Evolutionary conservation across 2,113 vertebrate genomes (phyloP).

Genomic region (Phaethornis superciliosus): DNA sequence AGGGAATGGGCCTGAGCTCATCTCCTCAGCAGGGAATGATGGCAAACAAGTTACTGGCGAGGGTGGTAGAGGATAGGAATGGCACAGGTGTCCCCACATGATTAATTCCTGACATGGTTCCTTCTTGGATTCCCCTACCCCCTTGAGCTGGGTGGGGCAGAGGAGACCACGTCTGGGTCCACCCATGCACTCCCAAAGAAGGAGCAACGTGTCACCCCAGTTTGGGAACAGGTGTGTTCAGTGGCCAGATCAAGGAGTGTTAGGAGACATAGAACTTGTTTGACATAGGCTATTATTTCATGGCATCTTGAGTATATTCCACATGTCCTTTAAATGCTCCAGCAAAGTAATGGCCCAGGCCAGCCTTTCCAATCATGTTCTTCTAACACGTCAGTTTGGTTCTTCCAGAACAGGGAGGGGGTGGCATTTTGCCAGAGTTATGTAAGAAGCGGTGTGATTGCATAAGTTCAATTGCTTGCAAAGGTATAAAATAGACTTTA

Average conservation of each 20-base stretch:
- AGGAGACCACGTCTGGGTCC: slow-evolving; percentile 7
- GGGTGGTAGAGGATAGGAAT: neutral
- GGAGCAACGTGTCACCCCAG: slow-evolving; percentile 18
- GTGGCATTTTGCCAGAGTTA: slow-evolving; percentile 51
- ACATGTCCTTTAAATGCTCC: slow-evolving; percentile 35
- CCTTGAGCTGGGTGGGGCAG: slow-evolving; percentile 18
- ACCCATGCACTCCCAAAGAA: neutral
- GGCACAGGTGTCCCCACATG: fast-evolving
- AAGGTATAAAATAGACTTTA: slow-evolving; percentile 43
- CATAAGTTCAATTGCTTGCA: slow-evolving; percentile 36
- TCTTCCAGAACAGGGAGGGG: slow-evolving; percentile 58
- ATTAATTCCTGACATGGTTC: neutral
- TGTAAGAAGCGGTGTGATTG: slow-evolving; percentile 49
- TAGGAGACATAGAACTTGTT: slow-evolving; percentile 46
- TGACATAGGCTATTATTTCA: slow-evolving; percentile 54
- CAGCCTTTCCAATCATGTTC: slow-evolving; percentile 39
- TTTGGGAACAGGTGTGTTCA: slow-evolving; percentile 57
- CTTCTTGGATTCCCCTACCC: neutral
- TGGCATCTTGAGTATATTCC: slow-evolving; percentile 42
- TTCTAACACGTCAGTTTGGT: slow-evolving; percentile 32
- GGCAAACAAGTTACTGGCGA: neutral
- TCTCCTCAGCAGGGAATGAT: neutral
- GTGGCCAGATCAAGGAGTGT: slow-evolving; percentile 13
- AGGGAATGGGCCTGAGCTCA: neutral
- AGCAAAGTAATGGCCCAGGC: slow-evolving; percentile 26